Base-by-base conservation (phyloP, 2,797 vertebrate genomes). In the Eulemur coronatus region DNA sequence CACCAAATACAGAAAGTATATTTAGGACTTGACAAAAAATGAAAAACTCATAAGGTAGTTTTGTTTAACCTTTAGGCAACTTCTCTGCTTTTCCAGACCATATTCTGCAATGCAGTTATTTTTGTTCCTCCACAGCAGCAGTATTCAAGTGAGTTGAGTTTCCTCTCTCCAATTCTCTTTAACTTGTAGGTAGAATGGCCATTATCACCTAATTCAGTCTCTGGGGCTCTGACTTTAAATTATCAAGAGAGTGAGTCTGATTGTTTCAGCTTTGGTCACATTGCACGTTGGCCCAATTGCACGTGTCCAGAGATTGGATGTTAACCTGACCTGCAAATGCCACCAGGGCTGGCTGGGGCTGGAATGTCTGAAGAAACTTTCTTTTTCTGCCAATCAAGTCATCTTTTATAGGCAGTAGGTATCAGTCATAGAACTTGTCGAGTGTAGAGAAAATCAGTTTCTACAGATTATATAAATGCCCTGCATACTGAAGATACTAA, bases 401-500 rank as follows among this genome's bases (percentile, higher is more conserved):
- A 46, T 84, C 11, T 43, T 75, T 91, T 33, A 73, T 50, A 67
- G 33, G n/a, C 3, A 90, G 33, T 18, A 75, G 15, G 10, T 63
- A 55, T 33, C 12, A 52, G n/a, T 43, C 61, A 93, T 30, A 48
- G 67, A 63, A 38, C 8, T 41, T 76, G 20, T 20, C 81, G 18
- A 61, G 12, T 79, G 87, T 61, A 94, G 20, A 94, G 41, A 88
- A 73, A 84, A 75, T 75, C 94, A 87, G 72, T 43, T 78, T 63
- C 65, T 79, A 43, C 0, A 84, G 13, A 69, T 87, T 73, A 84
- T 57, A 69, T 41, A 79, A 69, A 86, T 73, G 14, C 7, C 20
- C 3, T 94, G 6, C 38, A 43, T 57, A 18, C 22, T 73, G 2
- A 75, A 91, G 48, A 87, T 38, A 57, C 14, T 75, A 78, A 84